A percentile compares a stretch with the other conserved stretches of the same genome.
Conservation (phyloP, 2,888 invertebrate species). For the Mystacides longicornis region DNA sequence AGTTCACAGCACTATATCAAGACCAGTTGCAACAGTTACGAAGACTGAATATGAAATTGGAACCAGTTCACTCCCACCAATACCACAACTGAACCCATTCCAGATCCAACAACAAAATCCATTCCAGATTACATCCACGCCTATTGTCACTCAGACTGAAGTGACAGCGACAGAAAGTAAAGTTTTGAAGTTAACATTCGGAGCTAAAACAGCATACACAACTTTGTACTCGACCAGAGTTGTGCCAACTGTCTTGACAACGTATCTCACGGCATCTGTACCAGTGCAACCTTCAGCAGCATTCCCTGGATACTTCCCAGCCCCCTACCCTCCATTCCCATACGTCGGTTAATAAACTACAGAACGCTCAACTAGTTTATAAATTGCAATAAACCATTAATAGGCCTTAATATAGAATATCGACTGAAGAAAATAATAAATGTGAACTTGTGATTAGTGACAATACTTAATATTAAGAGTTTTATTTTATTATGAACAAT, state of each 20-base stretch:
- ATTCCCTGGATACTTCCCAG: constrained; percentile 71
- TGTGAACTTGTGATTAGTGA: not conserved
- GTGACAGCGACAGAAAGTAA: constrained; percentile 75
- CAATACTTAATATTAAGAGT: not conserved
- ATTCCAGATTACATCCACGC: constrained; percentile 70
- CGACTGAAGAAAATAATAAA: not conserved
- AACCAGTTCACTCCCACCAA: constrained; percentile 60
- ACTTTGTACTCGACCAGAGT: constrained; percentile 78
- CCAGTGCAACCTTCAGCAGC: constrained; percentile 62
- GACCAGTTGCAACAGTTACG: constrained; percentile 69
- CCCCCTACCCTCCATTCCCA: constrained; percentile 70
- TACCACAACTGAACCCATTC: constrained; percentile 51
- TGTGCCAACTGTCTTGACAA: constrained; percentile 76
- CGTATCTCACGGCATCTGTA: constrained; percentile 73
- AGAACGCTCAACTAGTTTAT: not conserved
- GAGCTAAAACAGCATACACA: constrained; percentile 84
- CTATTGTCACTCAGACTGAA: constrained; percentile 71
- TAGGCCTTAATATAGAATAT: not conserved
- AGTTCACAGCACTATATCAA: constrained; percentile 68
- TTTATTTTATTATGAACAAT: not conserved
- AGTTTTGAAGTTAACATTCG: constrained; percentile 78
- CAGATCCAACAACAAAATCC: constrained; percentile 57
- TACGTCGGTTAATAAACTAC: constrained; percentile 57
- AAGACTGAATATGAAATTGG: constrained; percentile 73
- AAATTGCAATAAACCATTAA: not conserved